These are phyloP conservation scores for Lipophrys pholis DNA, from an alignment of 2,113 vertebrate genomes.

Conservation along the genomic window DNA sequence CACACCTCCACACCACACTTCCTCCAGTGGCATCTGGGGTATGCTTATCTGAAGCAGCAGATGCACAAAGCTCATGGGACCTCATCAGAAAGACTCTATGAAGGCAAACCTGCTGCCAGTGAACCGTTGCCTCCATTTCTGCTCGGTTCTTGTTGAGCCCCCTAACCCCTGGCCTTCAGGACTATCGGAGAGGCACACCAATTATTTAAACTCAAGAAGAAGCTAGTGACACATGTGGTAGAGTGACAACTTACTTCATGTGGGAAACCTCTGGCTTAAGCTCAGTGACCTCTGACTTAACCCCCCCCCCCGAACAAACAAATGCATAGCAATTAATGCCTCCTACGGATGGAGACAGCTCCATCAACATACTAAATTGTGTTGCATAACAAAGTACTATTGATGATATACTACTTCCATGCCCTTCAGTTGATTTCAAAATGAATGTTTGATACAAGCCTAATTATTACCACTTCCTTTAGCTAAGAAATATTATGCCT, in stretches of 20 bases:
- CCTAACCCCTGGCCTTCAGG: constrained; percentile 64
- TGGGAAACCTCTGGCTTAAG: constrained; percentile 43
- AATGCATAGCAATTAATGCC: constrained; percentile 61
- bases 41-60: constrained; percentile 84
- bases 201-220: constrained; percentile 69
- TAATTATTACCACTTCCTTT: constrained; percentile 43
- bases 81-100: constrained; percentile 79
- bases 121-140: constrained; percentile 70
- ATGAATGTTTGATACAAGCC: background rate
- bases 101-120: constrained; percentile 78
- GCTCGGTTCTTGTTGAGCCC: constrained; percentile 56
- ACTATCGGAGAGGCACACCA: constrained; percentile 69
- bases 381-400: constrained; percentile 18
- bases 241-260: constrained; percentile 54
- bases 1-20: constrained; percentile 5
- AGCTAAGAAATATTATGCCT: constrained; percentile 19
- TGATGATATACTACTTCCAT: constrained; percentile 9
- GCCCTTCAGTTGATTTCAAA: constrained; percentile 4
- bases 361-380: constrained; percentile 6
- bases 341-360: constrained; percentile 23
- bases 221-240: constrained; percentile 63
- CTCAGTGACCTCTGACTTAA: constrained; percentile 19
- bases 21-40: constrained; percentile 73
- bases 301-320: constrained; percentile 28
- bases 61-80: constrained; percentile 80